Conservation (phyloP, 2,797 vertebrate species). For the Jordanella pulchra region DNA sequence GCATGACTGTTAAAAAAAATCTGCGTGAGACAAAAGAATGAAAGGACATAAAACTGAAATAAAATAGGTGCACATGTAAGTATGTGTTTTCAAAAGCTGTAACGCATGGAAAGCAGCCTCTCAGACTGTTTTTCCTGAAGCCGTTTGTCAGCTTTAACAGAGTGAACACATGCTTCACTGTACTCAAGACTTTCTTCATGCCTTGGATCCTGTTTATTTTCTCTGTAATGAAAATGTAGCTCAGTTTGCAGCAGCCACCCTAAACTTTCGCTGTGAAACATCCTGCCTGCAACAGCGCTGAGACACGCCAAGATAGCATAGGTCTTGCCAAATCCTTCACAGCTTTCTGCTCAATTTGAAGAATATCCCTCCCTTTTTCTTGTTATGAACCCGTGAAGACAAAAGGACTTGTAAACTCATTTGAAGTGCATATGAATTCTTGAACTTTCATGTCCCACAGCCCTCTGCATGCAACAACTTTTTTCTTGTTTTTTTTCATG, state of each 20-base stretch:
- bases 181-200: conserved; percentile 65
- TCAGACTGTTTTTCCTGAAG: conserved; percentile 65
- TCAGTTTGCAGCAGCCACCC: conserved; percentile 74
- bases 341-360: conserved; percentile 63
- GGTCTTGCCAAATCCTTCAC: conserved; percentile 51
- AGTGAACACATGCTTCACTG: conserved; percentile 67
- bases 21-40: conserved; percentile 38
- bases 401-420: conserved; percentile 61
- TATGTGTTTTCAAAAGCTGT: conserved; percentile 24
- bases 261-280: conserved; percentile 70
- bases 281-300: conserved; percentile 67
- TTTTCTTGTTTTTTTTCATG: conserved; percentile 23
- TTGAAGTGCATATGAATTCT: conserved; percentile 53
- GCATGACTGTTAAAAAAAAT: conserved; percentile 56
- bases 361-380: conserved; percentile 34
- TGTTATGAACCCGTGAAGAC: conserved; percentile 40
- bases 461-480: conserved; percentile 55
- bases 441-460: conserved; percentile 56
- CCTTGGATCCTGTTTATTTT: conserved; percentile 74
- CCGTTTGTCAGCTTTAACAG: conserved; percentile 67
- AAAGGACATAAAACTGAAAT: conserved; percentile 28
- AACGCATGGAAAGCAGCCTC: conserved; percentile 41
- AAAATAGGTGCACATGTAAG: conserved; percentile 39
- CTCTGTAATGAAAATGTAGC: conserved; percentile 70
- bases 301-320: conserved; percentile 53